These are phyloP conservation scores for Coilia nasus DNA, from an alignment of 2,797 vertebrate genomes.

Conservation along the genomic window DNA sequence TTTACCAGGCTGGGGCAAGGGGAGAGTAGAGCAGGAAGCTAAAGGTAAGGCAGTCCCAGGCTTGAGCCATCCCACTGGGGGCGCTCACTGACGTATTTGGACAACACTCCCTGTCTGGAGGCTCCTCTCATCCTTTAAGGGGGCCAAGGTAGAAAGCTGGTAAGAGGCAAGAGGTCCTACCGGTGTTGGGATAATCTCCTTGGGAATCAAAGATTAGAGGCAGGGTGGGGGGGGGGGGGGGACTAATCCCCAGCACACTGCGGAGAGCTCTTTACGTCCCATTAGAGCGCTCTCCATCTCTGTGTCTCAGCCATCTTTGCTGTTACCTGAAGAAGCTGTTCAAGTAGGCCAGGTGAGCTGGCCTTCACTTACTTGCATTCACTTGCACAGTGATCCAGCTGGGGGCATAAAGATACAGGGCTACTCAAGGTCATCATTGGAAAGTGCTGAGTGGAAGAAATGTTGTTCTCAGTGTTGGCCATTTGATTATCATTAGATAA, in stretches of 20 bases:
- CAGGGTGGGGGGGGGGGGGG: constrained; percentile 58
- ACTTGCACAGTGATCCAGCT: not conserved
- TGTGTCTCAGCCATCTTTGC: not conserved
- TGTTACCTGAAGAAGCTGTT: not conserved
- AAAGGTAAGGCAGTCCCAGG: not conserved
- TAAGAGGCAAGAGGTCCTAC: constrained; percentile 50
- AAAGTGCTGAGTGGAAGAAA: not conserved
- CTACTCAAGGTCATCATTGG: not conserved
- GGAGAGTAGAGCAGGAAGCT: not conserved
- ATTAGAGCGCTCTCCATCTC: not conserved
- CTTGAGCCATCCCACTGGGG: not conserved
- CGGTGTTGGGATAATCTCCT: constrained; percentile 55
- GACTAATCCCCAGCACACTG: constrained; percentile 59
- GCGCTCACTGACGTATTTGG: not conserved
- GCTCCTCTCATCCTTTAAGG: not conserved
- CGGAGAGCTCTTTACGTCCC: constrained; percentile 43
- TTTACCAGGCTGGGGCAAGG: too few species aligned
- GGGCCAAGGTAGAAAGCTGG: not conserved
- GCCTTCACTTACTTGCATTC: not conserved
- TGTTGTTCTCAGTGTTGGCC: not conserved
- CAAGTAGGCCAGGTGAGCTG: not conserved
- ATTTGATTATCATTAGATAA: not conserved
- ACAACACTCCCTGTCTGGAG: not conserved
- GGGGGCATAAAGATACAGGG: not conserved
- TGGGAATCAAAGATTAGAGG: constrained; percentile 64